Percentiles rank a stretch among this genome's conserved stretches.
Evolutionary conservation across 1,140 invertebrate genomes (phyloP).

Genomic region (Nilaparvata lugens): DNA sequence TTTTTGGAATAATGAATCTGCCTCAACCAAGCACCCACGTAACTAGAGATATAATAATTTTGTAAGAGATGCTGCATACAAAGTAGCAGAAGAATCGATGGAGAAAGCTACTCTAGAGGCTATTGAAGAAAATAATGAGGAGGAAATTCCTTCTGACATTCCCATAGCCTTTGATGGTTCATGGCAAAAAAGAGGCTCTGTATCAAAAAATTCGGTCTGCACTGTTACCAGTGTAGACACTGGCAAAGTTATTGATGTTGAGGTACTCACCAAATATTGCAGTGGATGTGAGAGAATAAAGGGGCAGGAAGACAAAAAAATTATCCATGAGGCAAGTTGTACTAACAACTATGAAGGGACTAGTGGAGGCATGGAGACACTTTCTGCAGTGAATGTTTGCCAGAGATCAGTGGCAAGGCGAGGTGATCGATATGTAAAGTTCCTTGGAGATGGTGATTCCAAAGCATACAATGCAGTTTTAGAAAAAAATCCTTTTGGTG

Average conservation of each 20-base stretch:
- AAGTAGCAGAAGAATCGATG: conserved; percentile 1
- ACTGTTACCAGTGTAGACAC: conserved; percentile 16
- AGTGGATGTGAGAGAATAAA: conserved; percentile 7
- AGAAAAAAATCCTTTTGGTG: conserved; percentile 12
- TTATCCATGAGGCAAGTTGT: conserved; percentile 14
- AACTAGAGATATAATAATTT: not conserved
- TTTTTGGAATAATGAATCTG: conserved; percentile 12
- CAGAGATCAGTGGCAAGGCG: conserved; percentile 16
- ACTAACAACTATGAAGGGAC: conserved; percentile 21
- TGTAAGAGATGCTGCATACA: not conserved
- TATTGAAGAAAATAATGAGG: conserved; percentile 11
- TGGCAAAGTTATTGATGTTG: conserved; percentile 18
- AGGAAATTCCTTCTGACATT: not conserved
- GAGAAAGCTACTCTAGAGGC: conserved; percentile 7
- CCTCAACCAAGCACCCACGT: not conserved
- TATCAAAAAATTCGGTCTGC: conserved; percentile 8
- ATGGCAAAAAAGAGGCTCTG: conserved; percentile 19
- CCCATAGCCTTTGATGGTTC: conserved; percentile 18
- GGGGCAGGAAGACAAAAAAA: not conserved
- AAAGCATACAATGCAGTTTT: conserved; percentile 7
- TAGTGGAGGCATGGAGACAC: conserved; percentile 24
- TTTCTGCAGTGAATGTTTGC: conserved; percentile 20
- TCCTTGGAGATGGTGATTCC: conserved; percentile 23
- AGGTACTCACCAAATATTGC: conserved; percentile 18
- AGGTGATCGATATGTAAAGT: conserved; percentile 17